Percentiles rank a stretch among this genome's conserved stretches.
Conservation (phyloP, 2,797 vertebrate species). For the Dryobates pubescens region DNA sequence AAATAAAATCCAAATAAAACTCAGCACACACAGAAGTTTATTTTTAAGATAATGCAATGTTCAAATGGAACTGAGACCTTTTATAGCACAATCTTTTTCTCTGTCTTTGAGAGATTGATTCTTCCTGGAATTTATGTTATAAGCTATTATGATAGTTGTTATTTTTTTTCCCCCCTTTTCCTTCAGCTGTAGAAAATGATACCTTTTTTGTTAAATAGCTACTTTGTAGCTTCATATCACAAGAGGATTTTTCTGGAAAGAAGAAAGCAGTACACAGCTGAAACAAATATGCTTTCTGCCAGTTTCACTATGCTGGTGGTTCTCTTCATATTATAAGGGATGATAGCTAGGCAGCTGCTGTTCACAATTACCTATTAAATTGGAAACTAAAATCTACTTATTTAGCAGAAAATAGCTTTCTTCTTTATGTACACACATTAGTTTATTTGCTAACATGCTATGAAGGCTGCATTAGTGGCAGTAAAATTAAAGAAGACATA, state of each 20-base stretch:
- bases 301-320: background rate
- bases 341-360: background rate
- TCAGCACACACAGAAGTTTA: background rate
- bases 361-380: background rate
- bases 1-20: background rate
- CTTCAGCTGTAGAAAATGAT: background rate
- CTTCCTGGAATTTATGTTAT: background rate
- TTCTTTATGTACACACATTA: background rate
- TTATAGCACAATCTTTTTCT: background rate
- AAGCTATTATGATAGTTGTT: background rate
- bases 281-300: background rate
- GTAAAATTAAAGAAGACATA: constrained; percentile 20
- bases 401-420: constrained; percentile 1
- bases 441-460: constrained; percentile 6
- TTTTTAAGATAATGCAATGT: background rate
- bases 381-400: background rate
- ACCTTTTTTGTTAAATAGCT: background rate
- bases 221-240: background rate
- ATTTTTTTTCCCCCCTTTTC: background rate
- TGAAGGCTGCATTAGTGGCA: background rate
- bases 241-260: background rate
- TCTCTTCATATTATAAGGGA: background rate
- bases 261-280: background rate
- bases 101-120: background rate
- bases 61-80: background rate